Conservation (phyloP, 1,140 invertebrate genomes). For the Chelonus insularis region DNA sequence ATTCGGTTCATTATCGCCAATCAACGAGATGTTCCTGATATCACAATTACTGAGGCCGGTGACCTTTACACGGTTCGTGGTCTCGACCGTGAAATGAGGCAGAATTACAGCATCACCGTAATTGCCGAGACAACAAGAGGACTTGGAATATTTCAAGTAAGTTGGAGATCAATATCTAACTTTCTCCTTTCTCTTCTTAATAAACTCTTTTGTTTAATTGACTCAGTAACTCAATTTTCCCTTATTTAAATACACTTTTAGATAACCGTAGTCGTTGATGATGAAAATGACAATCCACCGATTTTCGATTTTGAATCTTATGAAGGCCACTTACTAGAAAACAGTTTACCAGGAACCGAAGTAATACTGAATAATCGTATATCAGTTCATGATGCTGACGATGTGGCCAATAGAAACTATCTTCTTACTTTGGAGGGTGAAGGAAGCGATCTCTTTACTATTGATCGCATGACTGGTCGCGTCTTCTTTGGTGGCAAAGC, state of each 20-base stretch:
- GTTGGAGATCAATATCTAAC: constrained; percentile 20
- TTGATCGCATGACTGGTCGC: constrained; percentile 71
- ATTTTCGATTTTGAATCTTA: constrained; percentile 73
- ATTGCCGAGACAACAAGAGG: constrained; percentile 75
- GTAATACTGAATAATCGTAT: constrained; percentile 71
- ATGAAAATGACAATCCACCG: constrained; percentile 91
- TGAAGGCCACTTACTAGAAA: constrained; percentile 79
- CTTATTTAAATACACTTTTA: constrained; percentile 30
- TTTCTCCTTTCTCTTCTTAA: background rate
- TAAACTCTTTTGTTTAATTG: background rate
- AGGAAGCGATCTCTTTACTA: constrained; percentile 74
- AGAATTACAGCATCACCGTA: constrained; percentile 76
- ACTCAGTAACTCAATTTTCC: background rate
- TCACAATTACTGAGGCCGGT: constrained; percentile 76
- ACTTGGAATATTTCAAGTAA: constrained; percentile 72
- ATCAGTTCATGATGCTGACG: constrained; percentile 75
- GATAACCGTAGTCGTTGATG: constrained; percentile 78
- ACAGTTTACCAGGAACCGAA: constrained; percentile 72
- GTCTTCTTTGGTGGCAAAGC: constrained; percentile 64
- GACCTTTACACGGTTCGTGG: constrained; percentile 75
- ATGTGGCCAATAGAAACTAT: constrained; percentile 76
- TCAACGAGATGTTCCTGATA: constrained; percentile 76
- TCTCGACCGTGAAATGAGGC: constrained; percentile 76
- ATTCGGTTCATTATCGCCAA: constrained; percentile 76
- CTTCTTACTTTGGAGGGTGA: constrained; percentile 68